A percentile compares a stretch with the other conserved stretches of the same genome.
Evolutionary conservation across 2,113 vertebrate genomes (phyloP).

Genomic region (Saccopteryx leptura): DNA sequence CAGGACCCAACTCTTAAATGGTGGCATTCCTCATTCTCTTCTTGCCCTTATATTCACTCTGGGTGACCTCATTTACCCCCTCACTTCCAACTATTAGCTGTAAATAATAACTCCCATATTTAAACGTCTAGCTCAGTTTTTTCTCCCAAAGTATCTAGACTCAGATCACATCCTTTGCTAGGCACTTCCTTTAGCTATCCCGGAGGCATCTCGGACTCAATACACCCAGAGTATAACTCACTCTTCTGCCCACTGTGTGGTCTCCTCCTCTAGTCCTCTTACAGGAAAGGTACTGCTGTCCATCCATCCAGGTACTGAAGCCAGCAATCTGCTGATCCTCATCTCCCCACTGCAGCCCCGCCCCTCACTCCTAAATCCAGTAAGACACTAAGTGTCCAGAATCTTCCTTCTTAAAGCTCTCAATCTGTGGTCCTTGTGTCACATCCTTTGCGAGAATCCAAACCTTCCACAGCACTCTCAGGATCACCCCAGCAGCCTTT

Average conservation of each 20-base stretch:
- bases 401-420: background rate
- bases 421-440: background rate
- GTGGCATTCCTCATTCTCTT: background rate
- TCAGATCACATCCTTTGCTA: background rate
- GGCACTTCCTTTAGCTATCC: background rate
- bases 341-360: background rate
- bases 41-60: background rate
- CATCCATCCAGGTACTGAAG: background rate
- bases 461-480: background rate
- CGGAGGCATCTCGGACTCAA: no score
- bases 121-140: background rate
- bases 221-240: background rate
- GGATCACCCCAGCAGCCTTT: background rate
- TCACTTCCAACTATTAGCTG: background rate
- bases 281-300: background rate
- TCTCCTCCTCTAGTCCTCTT: background rate
- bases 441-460: background rate
- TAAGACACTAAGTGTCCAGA: background rate
- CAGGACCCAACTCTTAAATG: background rate
- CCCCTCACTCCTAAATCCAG: background rate
- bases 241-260: no score
- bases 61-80: background rate
- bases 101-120: background rate
- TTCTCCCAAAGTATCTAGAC: background rate
- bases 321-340: background rate